phyloP scores from a whole-genome alignment of 64 coral and sea anemone genomes.

The Hydrozoanthus tunicans region DNA sequence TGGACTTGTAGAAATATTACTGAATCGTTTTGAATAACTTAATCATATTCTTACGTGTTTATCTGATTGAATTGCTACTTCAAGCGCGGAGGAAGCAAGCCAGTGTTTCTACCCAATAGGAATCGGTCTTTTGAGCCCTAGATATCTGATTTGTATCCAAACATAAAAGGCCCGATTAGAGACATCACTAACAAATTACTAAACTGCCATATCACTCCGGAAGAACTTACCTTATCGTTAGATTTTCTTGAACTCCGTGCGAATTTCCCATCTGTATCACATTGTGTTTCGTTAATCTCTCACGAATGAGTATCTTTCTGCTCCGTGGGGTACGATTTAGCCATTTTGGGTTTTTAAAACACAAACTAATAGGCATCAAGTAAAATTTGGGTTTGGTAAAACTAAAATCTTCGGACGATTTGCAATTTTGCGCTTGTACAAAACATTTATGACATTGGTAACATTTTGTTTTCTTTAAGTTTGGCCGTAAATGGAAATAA shows the following conservation, averaged over 20 bases:
- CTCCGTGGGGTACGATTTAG: constrained; percentile 72
- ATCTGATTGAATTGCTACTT: constrained; percentile 56
- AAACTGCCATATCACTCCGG: constrained; percentile 57
- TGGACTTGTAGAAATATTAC: constrained; percentile 59
- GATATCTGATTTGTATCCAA: constrained; percentile 80
- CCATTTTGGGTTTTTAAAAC: constrained; percentile 58
- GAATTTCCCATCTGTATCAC: constrained; percentile 64
- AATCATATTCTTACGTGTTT: constrained; percentile 46
- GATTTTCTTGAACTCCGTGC: constrained; percentile 68
- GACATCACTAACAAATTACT: constrained; percentile 76
- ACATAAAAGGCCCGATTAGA: constrained; percentile 72
- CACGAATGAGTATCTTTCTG: constrained; percentile 56
- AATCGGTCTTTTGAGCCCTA: constrained; percentile 46
- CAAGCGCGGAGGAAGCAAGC: constrained; percentile 58
- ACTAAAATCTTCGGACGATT: background rate
- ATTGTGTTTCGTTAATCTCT: constrained; percentile 44
- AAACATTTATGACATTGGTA: constrained; percentile 57
- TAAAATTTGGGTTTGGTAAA: constrained; percentile 38
- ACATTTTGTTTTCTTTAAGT: constrained; percentile 66
- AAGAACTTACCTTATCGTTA: constrained; percentile 72
- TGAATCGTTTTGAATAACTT: constrained; percentile 52
- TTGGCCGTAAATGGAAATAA: constrained; percentile 64
- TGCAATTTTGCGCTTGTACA: constrained; percentile 41
- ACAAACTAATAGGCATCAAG: constrained; percentile 58
- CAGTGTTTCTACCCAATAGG: constrained; percentile 48